Base-by-base conservation (phyloP, 2,113 vertebrate species). In the Corvus cornix region DNA sequence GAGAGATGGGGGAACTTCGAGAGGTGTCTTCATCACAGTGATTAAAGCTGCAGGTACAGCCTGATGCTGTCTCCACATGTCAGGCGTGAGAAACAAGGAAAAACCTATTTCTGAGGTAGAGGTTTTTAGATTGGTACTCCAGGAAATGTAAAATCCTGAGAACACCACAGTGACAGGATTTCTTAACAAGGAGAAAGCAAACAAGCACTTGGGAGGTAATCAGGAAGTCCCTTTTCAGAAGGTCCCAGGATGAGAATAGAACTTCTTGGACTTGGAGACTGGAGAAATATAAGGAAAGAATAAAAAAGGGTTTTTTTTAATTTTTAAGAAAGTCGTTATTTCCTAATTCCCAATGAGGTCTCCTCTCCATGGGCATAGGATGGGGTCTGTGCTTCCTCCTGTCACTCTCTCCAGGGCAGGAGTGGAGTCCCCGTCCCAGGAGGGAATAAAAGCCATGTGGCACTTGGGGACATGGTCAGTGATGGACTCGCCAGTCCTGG, bases 371-470 rank as follows among this genome's bases (percentile, higher is more conserved):
- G 28, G 19, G 19, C 52, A n/a, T 16, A 39, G 48, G 39, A n/a
- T n/a, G 55, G 14, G 33, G 39, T 39, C 46, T 33, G 28, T 46
- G 28, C 28, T 28, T 51, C 27, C 33, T 37, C 15, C 27, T 46
- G 28, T 62, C 37, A 6, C 5, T 59, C 33, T 27, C 41, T n/a
- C 39, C 37, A 21, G 26, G 51, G 16, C 60, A 75, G n/a, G 19
- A 10, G 5, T 43, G 39, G 13, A 23, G 10, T 30, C 23, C 23
- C n/a, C 0, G 0, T 14, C n/a, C 74, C 39, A 28, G n/a, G 4
- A 16, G n/a, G 4, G 16, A 33, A 41, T n/a, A 13, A 55, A n/a
- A 33, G 8, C 31, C 9, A 0, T 6, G 35, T 27, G 43, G 4
- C 43, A n/a, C 10, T 3, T 35, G 46, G 55, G 33, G 24, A 39